Evolutionary conservation across 92 coral and sea anemone genomes (phyloP).

Genomic region (Palythoa grandiflora): DNA sequence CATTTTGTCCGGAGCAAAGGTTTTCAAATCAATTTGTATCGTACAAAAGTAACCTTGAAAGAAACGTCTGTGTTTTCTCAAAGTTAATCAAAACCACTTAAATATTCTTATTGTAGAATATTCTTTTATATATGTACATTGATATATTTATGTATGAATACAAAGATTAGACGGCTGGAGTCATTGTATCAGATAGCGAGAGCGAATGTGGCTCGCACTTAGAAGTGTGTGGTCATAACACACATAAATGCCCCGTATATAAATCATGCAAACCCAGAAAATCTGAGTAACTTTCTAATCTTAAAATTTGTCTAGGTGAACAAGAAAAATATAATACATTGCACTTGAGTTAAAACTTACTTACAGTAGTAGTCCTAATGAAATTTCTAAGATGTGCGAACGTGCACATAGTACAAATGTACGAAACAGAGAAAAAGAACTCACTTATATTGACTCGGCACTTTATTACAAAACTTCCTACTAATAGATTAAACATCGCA

Average conservation of each 20-base stretch:
- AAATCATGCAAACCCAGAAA: no score
- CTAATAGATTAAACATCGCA: slow-evolving; percentile 3
- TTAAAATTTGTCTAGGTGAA: background rate
- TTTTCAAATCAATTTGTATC: background rate
- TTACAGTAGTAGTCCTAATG: background rate
- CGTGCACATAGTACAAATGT: background rate
- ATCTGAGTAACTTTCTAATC: background rate
- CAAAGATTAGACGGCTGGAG: no score
- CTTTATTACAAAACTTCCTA: slow-evolving; percentile 35
- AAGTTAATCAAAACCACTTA: no score
- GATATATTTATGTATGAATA: no score
- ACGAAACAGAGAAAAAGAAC: background rate
- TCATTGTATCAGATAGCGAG: no score
- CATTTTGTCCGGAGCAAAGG: background rate
- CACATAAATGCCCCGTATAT: no score
- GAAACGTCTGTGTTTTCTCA: no score
- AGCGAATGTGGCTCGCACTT: no score
- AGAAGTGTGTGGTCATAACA: no score
- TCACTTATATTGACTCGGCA: background rate
- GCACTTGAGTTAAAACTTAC: slow-evolving; percentile 7
- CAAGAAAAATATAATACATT: background rate
- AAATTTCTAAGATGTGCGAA: slow-evolving; percentile 10
- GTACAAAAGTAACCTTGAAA: background rate
- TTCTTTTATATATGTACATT: no score
- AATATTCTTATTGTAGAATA: no score